Evolutionary conservation across 2,797 vertebrate species (phyloP).

Genomic region (Vireo griseus): DNA sequence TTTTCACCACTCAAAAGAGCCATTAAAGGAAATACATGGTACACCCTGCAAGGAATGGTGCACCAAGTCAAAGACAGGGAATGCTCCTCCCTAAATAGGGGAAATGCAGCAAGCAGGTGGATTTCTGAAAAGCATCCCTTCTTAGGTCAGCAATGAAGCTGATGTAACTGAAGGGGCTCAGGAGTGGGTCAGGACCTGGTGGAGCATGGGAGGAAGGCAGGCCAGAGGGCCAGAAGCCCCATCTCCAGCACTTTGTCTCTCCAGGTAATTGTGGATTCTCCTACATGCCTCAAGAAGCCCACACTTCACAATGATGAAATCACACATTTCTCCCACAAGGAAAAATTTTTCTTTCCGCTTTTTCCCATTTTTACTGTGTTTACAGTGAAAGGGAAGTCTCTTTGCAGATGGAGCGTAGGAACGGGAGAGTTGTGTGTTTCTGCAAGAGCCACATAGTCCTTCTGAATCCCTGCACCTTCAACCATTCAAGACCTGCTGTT

Average conservation of each 20-base stretch:
- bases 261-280: constrained; percentile 21
- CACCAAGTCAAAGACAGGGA: background rate
- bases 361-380: background rate
- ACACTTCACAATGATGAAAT: background rate
- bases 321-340: constrained; percentile 38
- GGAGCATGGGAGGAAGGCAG: background rate
- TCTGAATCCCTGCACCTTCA: background rate
- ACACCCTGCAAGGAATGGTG: background rate
- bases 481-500: background rate
- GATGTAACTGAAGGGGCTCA: rapidly evolving
- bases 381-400: constrained; percentile 37
- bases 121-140: background rate
- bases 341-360: constrained; percentile 8
- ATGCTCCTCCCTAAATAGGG: background rate
- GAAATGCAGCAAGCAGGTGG: background rate
- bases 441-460: background rate
- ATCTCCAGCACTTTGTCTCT: background rate
- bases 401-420: constrained; percentile 43
- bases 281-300: background rate
- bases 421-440: background rate
- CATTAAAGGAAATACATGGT: background rate
- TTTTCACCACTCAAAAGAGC: background rate
- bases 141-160: background rate
- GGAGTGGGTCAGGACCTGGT: background rate
- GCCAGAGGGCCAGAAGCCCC: background rate